phyloP scores from a whole-genome alignment of 2,797 vertebrate genomes.

The Macroramphosus scolopax region DNA sequence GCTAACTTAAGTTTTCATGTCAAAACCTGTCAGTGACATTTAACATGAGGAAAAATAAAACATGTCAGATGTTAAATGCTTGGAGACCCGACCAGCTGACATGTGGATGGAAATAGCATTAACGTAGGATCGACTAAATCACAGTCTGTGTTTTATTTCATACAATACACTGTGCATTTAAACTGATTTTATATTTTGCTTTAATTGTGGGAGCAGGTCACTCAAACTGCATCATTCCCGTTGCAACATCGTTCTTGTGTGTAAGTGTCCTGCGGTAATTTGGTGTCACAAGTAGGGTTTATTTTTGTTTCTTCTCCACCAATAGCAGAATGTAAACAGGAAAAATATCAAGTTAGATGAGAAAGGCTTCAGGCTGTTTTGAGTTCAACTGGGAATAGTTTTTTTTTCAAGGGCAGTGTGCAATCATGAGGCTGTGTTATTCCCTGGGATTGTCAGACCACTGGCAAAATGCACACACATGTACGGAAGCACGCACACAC shows the following conservation, averaged over 20 bases:
- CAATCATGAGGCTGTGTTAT: conserved; percentile 66
- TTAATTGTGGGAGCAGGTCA: not conserved
- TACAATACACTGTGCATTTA: conserved; percentile 1
- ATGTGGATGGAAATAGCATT: conserved; percentile 56
- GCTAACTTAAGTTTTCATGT: conserved; percentile 82
- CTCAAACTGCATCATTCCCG: not conserved
- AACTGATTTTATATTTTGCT: conserved; percentile 8
- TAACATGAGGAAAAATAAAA: conserved; percentile 76
- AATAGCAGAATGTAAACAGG: conserved; percentile 57
- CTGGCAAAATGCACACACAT: too few relatives aligned
- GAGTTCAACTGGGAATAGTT: conserved; percentile 67
- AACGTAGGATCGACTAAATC: conserved; percentile 25
- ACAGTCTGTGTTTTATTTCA: conserved; percentile 7
- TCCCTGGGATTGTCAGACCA: conserved; percentile 65
- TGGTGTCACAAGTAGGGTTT: too few relatives aligned
- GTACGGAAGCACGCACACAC: too few relatives aligned
- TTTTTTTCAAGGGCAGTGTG: conserved; percentile 63
- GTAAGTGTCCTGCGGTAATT: too few relatives aligned
- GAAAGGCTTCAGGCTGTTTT: conserved; percentile 62
- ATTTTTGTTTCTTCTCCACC: conserved; percentile 39
- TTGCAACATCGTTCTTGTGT: too few relatives aligned
- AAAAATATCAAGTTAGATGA: conserved; percentile 59
- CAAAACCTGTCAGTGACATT: conserved; percentile 86
- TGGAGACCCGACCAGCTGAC: conserved; percentile 35
- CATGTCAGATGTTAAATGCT: conserved; percentile 61